These are phyloP conservation scores for Latheticus oryzae DNA, from an alignment of 2,888 invertebrate genomes.

Conservation along the genomic window DNA sequence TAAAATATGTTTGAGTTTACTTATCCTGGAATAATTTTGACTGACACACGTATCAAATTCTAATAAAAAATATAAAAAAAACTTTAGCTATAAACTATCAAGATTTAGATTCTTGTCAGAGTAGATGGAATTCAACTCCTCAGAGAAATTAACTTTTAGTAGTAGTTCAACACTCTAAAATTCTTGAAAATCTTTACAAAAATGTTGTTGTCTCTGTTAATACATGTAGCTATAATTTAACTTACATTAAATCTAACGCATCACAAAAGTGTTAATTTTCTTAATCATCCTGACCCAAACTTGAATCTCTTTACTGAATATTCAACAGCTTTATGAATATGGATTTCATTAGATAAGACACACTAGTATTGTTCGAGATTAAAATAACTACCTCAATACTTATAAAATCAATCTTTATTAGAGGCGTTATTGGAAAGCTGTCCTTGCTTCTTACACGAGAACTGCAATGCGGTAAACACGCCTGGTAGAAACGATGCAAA, in stretches of 20 bases:
- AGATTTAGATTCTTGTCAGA: too few species aligned
- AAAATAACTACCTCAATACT: slow-evolving; percentile 15
- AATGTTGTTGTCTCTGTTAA: too few species aligned
- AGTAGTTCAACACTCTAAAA: too few species aligned
- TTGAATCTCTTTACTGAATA: slow-evolving; percentile 49
- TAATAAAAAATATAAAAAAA: too few species aligned
- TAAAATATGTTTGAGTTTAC: too few species aligned
- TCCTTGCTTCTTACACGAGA: slow-evolving; percentile 28
- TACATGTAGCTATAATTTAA: too few species aligned
- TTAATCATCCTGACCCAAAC: slow-evolving; percentile 44
- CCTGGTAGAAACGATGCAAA: slow-evolving; percentile 22
- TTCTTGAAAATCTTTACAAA: too few species aligned
- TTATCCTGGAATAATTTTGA: too few species aligned
- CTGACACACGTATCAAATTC: too few species aligned
- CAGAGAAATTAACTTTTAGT: too few species aligned
- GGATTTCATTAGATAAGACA: slow-evolving; percentile 46
- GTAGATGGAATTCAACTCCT: too few species aligned
- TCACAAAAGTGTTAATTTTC: slow-evolving; percentile 36
- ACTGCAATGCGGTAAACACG: slow-evolving; percentile 35
- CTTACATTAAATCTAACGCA: slow-evolving; percentile 10
- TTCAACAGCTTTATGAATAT: slow-evolving; percentile 50
- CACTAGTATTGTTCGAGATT: neutral
- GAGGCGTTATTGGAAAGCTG: slow-evolving; percentile 26
- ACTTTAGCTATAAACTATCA: too few species aligned
- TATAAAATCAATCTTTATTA: slow-evolving; percentile 30